Evolutionary conservation across 1,140 invertebrate genomes (phyloP).

Genomic region (Trinorchestia longiramus): DNA sequence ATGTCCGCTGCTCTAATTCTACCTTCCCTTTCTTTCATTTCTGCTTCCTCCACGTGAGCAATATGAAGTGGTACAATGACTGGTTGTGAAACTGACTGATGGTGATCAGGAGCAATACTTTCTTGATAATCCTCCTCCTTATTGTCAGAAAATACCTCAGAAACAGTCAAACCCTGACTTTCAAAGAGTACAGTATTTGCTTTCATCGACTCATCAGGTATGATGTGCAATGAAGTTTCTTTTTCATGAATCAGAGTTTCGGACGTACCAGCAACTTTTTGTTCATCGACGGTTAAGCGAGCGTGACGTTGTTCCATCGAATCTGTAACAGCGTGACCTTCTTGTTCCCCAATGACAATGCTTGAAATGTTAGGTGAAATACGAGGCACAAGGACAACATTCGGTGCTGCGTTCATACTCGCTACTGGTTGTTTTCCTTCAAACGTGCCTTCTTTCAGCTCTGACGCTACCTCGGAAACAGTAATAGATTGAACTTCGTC

Average conservation of each 20-base stretch:
- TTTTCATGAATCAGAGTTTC: conserved; percentile 9
- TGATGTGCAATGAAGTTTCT: neutral
- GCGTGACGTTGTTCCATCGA: neutral
- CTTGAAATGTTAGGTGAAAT: neutral
- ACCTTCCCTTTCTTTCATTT: conserved; percentile 63
- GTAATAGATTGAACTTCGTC: conserved; percentile 1
- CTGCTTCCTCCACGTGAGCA: conserved; percentile 60
- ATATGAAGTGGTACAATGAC: conserved; percentile 56
- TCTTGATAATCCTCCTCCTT: conserved; percentile 33
- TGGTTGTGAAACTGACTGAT: neutral
- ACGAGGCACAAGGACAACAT: neutral
- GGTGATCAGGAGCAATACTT: neutral
- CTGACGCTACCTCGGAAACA: conserved; percentile 4
- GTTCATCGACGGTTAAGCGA: conserved; percentile 10
- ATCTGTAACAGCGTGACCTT: neutral
- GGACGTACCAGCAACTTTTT: neutral
- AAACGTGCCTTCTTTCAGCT: neutral
- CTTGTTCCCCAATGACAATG: neutral
- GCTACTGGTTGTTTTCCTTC: neutral
- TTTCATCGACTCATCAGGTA: neutral
- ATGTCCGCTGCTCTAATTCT: neutral
- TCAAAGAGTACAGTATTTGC: neutral
- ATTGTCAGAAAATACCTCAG: conserved; percentile 36
- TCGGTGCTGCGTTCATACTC: neutral
- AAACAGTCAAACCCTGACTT: neutral